Evolutionary conservation across 2,113 vertebrate species (phyloP).

Genomic region (Cathartes aura): DNA sequence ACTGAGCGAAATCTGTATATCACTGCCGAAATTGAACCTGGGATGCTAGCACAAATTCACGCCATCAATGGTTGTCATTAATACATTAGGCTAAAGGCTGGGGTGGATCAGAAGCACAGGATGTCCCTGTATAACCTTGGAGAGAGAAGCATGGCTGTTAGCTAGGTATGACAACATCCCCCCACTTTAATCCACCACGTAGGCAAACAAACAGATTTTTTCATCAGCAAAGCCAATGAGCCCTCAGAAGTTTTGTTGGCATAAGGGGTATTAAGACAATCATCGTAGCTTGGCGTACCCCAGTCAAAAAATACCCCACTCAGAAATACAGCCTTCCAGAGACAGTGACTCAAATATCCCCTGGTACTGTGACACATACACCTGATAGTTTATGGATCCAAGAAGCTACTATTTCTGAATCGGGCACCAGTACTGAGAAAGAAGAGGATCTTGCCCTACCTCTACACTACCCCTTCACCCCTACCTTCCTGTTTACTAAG

Average conservation of each 20-base stretch:
- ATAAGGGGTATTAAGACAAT: not conserved
- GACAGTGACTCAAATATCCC: not conserved
- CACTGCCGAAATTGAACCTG: not conserved
- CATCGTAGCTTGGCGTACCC: fast-evolving
- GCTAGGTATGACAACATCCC: not conserved
- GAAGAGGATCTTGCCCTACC: not conserved
- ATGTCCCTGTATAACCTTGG: not conserved
- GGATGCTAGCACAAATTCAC: not conserved
- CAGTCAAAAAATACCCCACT: not conserved
- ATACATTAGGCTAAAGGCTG: not conserved
- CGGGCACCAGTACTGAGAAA: not conserved
- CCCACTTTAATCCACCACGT: not conserved
- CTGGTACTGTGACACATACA: not conserved
- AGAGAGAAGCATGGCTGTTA: not conserved
- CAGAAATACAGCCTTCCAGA: not conserved
- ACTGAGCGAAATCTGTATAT: not conserved
- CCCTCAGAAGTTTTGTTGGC: not conserved
- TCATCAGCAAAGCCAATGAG: not conserved
- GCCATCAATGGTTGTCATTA: not conserved
- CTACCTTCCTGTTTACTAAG: not conserved
- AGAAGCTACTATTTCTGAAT: not conserved
- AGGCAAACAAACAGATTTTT: not conserved
- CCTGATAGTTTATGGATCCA: not conserved
- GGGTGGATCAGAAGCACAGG: not conserved
- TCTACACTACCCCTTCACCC: not conserved